Evolutionary conservation across 2,113 vertebrate genomes (phyloP).

Genomic region (Amphiprion ocellaris): DNA sequence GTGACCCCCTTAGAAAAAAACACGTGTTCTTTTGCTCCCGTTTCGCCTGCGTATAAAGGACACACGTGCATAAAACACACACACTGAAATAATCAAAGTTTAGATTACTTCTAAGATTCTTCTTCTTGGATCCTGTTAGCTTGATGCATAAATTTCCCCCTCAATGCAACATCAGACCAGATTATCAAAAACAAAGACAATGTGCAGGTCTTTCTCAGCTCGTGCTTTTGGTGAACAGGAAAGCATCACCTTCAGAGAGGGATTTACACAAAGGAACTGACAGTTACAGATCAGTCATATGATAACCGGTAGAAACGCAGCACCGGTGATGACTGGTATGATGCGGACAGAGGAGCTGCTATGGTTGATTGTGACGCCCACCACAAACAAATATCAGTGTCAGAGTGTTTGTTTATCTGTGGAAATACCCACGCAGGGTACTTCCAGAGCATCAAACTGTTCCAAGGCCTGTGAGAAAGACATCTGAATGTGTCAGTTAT

Average conservation of each 20-base stretch:
- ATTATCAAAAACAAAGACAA: no score
- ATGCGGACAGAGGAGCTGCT: not conserved
- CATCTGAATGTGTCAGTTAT: not conserved
- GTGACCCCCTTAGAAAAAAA: slow-evolving; percentile 37
- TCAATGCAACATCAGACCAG: not conserved
- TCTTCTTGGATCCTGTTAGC: not conserved
- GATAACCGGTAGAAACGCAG: not conserved
- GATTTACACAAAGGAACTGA: not conserved
- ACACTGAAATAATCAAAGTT: not conserved
- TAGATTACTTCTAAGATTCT: not conserved
- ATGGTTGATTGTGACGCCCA: not conserved
- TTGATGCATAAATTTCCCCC: slow-evolving; percentile 3
- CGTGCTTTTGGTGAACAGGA: not conserved
- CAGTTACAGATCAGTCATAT: slow-evolving; percentile 7
- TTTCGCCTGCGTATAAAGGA: no score
- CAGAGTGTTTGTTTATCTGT: slow-evolving; percentile 29
- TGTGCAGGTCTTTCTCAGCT: not conserved
- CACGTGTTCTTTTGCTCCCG: slow-evolving; percentile 2
- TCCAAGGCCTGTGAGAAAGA: not conserved
- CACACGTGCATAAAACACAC: not conserved
- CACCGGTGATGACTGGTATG: not conserved
- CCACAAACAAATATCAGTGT: slow-evolving; percentile 17
- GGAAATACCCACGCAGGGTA: slow-evolving; percentile 61
- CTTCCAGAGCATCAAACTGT: slow-evolving; percentile 19
- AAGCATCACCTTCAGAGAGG: not conserved